A percentile compares a stretch with the other conserved stretches of the same genome.
Conservation (phyloP, 1,140 invertebrate genomes). For the Anagrus nilaparvatae region DNA sequence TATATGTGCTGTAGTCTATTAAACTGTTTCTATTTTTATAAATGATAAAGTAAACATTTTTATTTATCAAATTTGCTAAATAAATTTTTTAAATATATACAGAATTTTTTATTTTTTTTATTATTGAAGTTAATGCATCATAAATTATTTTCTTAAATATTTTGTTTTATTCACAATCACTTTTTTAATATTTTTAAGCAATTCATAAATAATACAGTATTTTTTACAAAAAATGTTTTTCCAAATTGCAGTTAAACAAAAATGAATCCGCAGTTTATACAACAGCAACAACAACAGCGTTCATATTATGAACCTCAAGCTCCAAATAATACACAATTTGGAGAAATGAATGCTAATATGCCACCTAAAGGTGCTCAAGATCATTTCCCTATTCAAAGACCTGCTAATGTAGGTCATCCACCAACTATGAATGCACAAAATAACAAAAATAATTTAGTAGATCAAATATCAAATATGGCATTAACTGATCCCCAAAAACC, state of each 20-base stretch:
- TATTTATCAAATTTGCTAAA: no score
- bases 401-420: slow-evolving; percentile 14
- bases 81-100: no score
- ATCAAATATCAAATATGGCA: slow-evolving; percentile 27
- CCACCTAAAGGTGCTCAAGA: slow-evolving; percentile 18
- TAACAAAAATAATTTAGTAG: slow-evolving; percentile 23
- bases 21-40: no score
- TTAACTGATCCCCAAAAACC: slow-evolving; percentile 21
- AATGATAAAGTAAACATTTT: no score
- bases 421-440: slow-evolving; percentile 8
- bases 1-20: no score
- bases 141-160: slow-evolving; percentile 1
- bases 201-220: slow-evolving; percentile 8
- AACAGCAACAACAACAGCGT: slow-evolving; percentile 24
- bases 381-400: slow-evolving; percentile 19
- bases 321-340: slow-evolving; percentile 18
- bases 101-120: background rate
- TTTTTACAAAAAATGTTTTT: no score
- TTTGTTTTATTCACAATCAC: background rate
- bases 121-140: background rate
- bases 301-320: slow-evolving; percentile 20
- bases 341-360: slow-evolving; percentile 24
- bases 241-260: no score
- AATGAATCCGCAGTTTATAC: slow-evolving; percentile 33
- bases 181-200: background rate